A percentile compares a stretch with the other conserved stretches of the same genome.
These are phyloP conservation scores for Brachypalpus laphriformis DNA, from an alignment of 2,888 invertebrate genomes.

Conservation along the genomic window DNA sequence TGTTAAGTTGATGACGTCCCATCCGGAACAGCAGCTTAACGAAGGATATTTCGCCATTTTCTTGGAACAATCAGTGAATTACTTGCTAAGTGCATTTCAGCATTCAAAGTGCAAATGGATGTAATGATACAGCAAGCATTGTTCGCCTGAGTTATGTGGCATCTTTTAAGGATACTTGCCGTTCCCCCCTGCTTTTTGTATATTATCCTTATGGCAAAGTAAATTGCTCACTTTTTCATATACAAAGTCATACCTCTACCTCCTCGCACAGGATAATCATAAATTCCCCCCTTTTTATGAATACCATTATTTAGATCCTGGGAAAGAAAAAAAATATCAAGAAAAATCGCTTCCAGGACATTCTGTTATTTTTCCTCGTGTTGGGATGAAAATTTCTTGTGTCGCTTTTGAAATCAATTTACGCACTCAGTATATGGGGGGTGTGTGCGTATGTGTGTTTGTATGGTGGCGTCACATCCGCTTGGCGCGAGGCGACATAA, in stretches of 20 bases:
- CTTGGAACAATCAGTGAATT: conserved; percentile 55
- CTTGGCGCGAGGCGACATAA: conserved; percentile 19
- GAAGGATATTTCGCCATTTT: conserved; percentile 29
- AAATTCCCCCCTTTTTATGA: conserved; percentile 27
- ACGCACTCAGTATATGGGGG: conserved; percentile 3
- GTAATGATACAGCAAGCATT: conserved; percentile 41
- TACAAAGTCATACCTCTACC: neutral
- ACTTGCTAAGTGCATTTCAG: conserved; percentile 57
- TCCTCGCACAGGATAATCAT: conserved; percentile 9
- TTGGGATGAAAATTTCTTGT: conserved; percentile 10
- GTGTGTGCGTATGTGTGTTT: neutral
- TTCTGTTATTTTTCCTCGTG: neutral
- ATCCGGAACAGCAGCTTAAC: conserved; percentile 9
- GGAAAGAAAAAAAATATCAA: neutral
- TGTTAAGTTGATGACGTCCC: neutral
- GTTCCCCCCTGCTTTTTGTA: neutral
- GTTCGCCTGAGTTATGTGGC: neutral
- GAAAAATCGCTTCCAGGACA: conserved; percentile 33
- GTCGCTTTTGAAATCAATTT: conserved; percentile 48
- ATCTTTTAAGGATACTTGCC: neutral
- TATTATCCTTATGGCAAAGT: neutral
- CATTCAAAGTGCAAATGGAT: conserved; percentile 68
- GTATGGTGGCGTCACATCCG: conserved; percentile 36
- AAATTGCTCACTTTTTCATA: conserved; percentile 34
- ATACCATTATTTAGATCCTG: conserved; percentile 44